Conservation (phyloP, 2,113 vertebrate species). For the Halichoeres trimaculatus region DNA sequence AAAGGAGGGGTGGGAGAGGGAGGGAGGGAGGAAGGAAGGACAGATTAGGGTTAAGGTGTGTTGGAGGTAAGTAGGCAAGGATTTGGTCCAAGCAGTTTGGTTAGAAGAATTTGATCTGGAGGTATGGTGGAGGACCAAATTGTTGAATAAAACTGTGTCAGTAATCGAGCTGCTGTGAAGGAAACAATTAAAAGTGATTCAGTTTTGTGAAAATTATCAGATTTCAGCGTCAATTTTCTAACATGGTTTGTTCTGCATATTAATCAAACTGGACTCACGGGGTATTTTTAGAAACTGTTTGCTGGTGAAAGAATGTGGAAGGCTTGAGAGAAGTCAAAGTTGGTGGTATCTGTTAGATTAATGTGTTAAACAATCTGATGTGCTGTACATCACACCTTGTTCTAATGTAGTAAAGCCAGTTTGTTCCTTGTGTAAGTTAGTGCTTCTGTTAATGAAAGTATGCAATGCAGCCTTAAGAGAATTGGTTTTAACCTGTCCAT, state of each 20-base stretch:
- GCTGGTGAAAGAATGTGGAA: background rate
- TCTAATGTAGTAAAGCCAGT: no score
- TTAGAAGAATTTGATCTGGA: background rate
- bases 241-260: conserved; percentile 13
- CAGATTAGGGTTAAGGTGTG: conserved; percentile 50
- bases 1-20: conserved; percentile 77
- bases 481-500: no score
- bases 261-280: background rate
- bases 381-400: background rate
- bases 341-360: background rate
- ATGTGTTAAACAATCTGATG: no score
- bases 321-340: conserved; percentile 15
- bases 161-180: no score
- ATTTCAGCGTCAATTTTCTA: background rate
- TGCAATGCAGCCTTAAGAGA: no score
- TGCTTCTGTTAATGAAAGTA: background rate
- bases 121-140: background rate
- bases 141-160: no score
- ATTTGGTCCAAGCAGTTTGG: background rate
- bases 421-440: background rate
- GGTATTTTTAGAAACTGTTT: background rate
- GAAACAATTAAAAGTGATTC: no score
- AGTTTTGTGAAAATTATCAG: background rate
- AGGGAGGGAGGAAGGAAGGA: conserved; percentile 73
- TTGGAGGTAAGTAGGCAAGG: conserved; percentile 3